Evolutionary conservation across 1,140 invertebrate species (phyloP), one percentile per base, ranked within the genome.

Genomic region (Diprion similis): DNA sequence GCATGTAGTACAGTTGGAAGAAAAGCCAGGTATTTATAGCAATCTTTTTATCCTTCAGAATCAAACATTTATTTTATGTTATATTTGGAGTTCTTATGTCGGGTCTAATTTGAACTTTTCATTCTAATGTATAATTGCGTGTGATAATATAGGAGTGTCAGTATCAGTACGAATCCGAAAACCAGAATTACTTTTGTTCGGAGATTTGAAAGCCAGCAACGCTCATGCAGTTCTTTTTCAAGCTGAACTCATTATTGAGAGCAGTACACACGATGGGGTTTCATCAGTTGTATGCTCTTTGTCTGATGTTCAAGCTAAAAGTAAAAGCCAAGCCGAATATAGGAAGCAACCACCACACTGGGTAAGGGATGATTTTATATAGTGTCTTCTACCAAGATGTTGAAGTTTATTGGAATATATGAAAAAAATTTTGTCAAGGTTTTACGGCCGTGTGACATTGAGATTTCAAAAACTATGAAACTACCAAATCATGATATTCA

Each of bases 141-240:
- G n/a, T 59, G n/a, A 59, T 15, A 68, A 17, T 73, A n/a, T 84
- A 81, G 92, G 92, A 66, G 81, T 93, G 66, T 92, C 93, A 1
- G 84, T 95, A 76, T 94, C 93, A 1, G 83, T 94, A 13, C 90
- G 93, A 79, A 90, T 94, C 74, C 91, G 94, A 65, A 92, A 94
- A 78, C 94, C 94, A 13, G 94, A 96, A 84, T 89, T 97, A 45
- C 92, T 96, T 82, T 88, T 96, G 68, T 93, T 94, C 79, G 92
- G 93, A 13, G 92, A 93, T 79, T 89, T 92, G 8, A 91, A 90
- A 45, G 90, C 91, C 17, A 89, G 89, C n/a, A 91, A 92, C 73
- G 92, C 93, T n/a, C 90, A 93, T 76, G 92, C 94, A 18, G 88
- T 96, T 65, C 89, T 96, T 8, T 87, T 95, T 1, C 89, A 94